phyloP scores from a whole-genome alignment of 2,888 invertebrate species.

The Calameuta filiformis region DNA sequence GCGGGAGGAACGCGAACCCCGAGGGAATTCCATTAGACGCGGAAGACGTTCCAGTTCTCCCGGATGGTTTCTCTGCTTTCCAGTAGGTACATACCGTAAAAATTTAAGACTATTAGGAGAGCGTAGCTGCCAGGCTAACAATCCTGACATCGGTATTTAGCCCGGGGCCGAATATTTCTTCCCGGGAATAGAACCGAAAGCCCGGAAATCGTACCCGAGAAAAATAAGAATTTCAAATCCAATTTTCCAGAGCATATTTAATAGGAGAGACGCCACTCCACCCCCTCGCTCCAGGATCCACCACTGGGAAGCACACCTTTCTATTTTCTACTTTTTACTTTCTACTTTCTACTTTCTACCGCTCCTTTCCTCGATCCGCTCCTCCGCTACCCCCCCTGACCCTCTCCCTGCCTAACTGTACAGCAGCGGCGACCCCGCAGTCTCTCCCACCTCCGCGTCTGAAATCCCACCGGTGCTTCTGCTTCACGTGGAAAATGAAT shows the following conservation, averaged over 20 bases:
- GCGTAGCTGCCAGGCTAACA: constrained; percentile 39
- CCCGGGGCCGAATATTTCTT: constrained; percentile 21
- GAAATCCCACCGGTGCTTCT: not conserved
- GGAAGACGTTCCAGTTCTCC: constrained; percentile 37
- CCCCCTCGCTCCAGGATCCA: constrained; percentile 8
- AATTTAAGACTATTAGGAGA: constrained; percentile 53
- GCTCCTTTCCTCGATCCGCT: constrained; percentile 14
- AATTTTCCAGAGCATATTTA: constrained; percentile 59
- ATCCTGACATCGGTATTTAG: constrained; percentile 51
- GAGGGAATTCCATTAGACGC: constrained; percentile 49
- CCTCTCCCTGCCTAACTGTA: not conserved
- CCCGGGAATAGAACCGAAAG: not conserved
- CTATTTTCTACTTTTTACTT: not conserved
- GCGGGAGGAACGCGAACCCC: constrained; percentile 22
- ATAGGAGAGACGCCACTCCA: constrained; percentile 34
- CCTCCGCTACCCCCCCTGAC: constrained; percentile 9
- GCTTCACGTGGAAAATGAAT: constrained; percentile 35
- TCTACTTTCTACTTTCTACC: not conserved
- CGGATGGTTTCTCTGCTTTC: constrained; percentile 1
- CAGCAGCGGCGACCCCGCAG: constrained; percentile 17
- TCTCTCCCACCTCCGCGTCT: constrained; percentile 10
- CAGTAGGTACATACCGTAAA: constrained; percentile 42
- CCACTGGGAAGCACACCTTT: not conserved
- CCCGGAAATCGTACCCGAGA: constrained; percentile 19
- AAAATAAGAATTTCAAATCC: constrained; percentile 61